Conservation (phyloP, 2,113 vertebrate genomes). For the Scophthalmus maximus region DNA sequence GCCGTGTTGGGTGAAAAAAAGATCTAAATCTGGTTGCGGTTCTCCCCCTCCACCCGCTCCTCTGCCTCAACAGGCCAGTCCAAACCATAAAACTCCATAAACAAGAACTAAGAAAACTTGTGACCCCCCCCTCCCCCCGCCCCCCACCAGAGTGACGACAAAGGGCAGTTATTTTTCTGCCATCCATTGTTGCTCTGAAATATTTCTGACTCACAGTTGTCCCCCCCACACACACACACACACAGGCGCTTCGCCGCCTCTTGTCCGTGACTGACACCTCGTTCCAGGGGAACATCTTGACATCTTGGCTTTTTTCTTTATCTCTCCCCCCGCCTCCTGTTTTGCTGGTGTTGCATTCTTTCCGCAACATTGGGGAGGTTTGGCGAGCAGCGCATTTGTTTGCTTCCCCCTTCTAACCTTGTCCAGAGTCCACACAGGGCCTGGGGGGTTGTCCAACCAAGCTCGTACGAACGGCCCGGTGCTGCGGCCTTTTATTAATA, state of each 20-base stretch:
- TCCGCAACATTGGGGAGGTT: slow-evolving; percentile 65
- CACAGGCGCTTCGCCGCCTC: slow-evolving; percentile 29
- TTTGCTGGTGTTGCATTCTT: slow-evolving; percentile 71
- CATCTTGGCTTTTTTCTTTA: no score
- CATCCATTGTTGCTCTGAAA: slow-evolving; percentile 16
- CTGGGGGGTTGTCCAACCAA: slow-evolving; percentile 46
- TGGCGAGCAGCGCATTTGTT: slow-evolving; percentile 57
- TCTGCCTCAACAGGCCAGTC: slow-evolving; percentile 4
- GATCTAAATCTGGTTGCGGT: slow-evolving; percentile 51
- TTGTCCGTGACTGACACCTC: slow-evolving; percentile 43
- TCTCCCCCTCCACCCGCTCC: no score
- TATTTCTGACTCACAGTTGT: slow-evolving; percentile 74
- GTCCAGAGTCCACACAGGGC: slow-evolving; percentile 62
- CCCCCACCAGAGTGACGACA: slow-evolving; percentile 28
- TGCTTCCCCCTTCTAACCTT: slow-evolving; percentile 48
- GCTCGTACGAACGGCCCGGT: neutral
- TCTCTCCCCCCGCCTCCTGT: slow-evolving; percentile 53
- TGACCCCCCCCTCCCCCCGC: slow-evolving; percentile 31
- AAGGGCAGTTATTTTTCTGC: slow-evolving; percentile 23
- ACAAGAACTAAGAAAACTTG: slow-evolving; percentile 47
- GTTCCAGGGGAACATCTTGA: slow-evolving; percentile 54
- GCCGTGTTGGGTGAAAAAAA: neutral
- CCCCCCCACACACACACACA: no score
- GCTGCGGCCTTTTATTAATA: slow-evolving; percentile 43
- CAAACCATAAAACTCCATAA: slow-evolving; percentile 53